Evolutionary conservation across 2,113 vertebrate genomes (phyloP).

Genomic region (Reinhardtius hippoglossoides): DNA sequence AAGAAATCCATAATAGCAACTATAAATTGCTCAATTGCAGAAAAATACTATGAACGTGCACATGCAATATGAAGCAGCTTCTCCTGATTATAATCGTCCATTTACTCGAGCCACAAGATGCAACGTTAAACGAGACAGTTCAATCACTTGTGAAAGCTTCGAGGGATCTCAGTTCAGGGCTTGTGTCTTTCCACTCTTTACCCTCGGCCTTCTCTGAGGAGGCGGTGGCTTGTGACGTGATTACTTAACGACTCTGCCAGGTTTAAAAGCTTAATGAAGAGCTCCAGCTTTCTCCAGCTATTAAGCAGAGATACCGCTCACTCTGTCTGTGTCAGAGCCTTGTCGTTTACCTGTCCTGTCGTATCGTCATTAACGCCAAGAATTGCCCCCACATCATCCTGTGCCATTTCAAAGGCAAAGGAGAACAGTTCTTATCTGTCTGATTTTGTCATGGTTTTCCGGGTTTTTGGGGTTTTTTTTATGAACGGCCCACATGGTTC

Average conservation of each 20-base stretch:
- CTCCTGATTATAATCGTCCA: background rate
- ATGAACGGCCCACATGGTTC: conserved; percentile 11
- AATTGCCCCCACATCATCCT: conserved; percentile 48
- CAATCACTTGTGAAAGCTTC: conserved; percentile 19
- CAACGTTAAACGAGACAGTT: conserved; percentile 36
- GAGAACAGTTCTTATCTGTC: conserved; percentile 31
- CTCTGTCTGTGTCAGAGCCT: conserved; percentile 51
- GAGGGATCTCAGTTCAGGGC: conserved; percentile 20
- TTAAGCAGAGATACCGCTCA: conserved; percentile 58
- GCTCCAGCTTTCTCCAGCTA: conserved; percentile 71
- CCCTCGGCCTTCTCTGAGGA: conserved; percentile 56
- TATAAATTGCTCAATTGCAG: too few species aligned
- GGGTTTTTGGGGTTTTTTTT: background rate
- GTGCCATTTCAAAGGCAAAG: conserved; percentile 49
- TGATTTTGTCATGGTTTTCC: background rate
- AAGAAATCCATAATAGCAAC: too few species aligned
- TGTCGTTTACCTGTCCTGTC: conserved; percentile 32
- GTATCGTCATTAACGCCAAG: conserved; percentile 41
- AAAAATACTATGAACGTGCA: background rate
- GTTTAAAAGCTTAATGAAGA: conserved; percentile 82
- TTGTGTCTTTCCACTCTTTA: conserved; percentile 46
- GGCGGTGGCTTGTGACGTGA: conserved; percentile 67
- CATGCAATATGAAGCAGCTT: background rate
- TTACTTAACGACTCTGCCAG: conserved; percentile 74
- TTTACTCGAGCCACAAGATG: conserved; percentile 12